These are phyloP conservation scores for Neoniphon sammara DNA, from an alignment of 2,797 vertebrate species.

Conservation along the genomic window DNA sequence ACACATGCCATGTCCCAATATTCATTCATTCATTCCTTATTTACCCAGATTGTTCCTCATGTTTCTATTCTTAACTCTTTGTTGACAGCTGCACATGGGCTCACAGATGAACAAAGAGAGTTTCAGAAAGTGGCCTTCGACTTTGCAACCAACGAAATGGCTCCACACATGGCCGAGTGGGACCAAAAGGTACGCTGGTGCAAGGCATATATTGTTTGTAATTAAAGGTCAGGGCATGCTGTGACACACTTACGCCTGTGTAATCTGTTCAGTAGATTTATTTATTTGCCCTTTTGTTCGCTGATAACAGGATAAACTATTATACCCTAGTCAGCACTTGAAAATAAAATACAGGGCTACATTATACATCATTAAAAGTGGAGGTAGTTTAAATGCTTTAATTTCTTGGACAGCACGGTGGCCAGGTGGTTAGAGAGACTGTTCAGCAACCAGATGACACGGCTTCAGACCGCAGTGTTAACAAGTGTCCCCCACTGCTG, in stretches of 20 bases:
- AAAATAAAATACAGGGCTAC: no score
- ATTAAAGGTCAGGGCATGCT: not conserved
- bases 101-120: slow-evolving; percentile 94
- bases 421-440: no score
- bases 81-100: slow-evolving; percentile 86
- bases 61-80: slow-evolving; percentile 1
- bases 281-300: no score
- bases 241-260: not conserved
- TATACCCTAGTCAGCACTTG: no score
- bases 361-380: no score
- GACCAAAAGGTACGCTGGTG: slow-evolving; percentile 88
- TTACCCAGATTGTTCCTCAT: not conserved
- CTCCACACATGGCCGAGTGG: slow-evolving; percentile 95
- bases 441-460: no score
- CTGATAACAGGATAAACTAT: no score
- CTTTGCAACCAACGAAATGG: slow-evolving; percentile 96
- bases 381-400: no score
- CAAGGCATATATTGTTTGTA: not conserved
- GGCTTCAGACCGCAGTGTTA: no score
- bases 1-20: no score
- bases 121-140: slow-evolving; percentile 97
- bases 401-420: no score
- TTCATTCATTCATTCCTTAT: not conserved
- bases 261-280: not conserved
- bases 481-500: no score